Base-by-base conservation (phyloP, 1,140 invertebrate species). In the Drosophila sp. region DNA sequence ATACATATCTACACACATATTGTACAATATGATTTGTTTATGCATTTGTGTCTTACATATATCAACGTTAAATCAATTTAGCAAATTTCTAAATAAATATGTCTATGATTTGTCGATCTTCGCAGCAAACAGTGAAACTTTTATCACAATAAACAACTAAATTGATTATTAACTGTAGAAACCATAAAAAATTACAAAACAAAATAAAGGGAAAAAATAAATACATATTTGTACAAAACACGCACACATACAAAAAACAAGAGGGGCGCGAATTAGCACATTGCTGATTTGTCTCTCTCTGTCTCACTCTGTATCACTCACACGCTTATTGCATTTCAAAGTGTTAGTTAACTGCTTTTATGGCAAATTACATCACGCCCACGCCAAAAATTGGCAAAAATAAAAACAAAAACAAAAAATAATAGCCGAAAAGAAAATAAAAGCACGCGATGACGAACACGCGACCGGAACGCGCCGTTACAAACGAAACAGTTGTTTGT, bases 321-420 rank as follows among this genome's bases (percentile, higher is more conserved):
- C 46, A 53, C 38, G 36, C 4, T 11, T 7, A 58, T 40, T 34
- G 41, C 64, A 7, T 48, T 21, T 45, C 27, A 50, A 71, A 75
- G 67, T 78, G 76, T 87, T 81, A 76, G 79, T 87, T 87, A 78
- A 89, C 78, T 78, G 83, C 61, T 67, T 87, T 79, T 87, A 87
- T 87, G 56, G 82, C 72, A 89, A 87, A 87, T 87, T 87, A 87
- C 82, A 87, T 87, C 82, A 87, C 83, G 82, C 82, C 82, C 82
- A 87, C 83, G 58, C 62, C 75, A 64, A 14, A 64, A 61, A 67
- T 72, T 58, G 36, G 51, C 50, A 51, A 71, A 48, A 58, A 25
- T 29, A 58, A 51, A 57, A 71, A 16, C 11, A 65, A 25, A 48
- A 36, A 56, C n/a, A 46, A 38, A 56, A 7, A 32, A 38, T 2